Evolutionary conservation across 2,113 vertebrate genomes (phyloP), one percentile per base, ranked within the genome.

Genomic region (Corvus cornix): DNA sequence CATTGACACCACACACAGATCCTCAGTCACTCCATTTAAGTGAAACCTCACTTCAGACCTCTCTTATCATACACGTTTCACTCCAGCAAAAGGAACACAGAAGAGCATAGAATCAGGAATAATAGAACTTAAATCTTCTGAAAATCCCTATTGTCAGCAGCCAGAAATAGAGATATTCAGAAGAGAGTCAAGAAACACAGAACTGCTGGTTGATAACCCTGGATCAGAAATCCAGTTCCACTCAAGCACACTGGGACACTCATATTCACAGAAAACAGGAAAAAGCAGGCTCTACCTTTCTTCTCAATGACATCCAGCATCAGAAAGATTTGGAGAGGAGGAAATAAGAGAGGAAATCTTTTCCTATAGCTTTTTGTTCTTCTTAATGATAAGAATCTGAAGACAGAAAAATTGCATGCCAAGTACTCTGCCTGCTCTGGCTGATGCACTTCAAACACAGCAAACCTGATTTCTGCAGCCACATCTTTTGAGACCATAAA

Each of bases 281-380:
- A 88, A 94, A 96, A 83, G 30, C 85, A 93, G 79, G 85, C 82
- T 96, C 90, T 93, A 53, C 92, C 92, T 89, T 92, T 90, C 85
- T 93, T 89, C 94, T 93, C 90, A 85, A 83, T 37, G 88, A 93
- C 81, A 87, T 93, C 94, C 92, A 93, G 81, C 93, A 91, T 63
- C 93, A 90, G 58, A 96, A 83, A 94, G 72, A 88, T 66, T 58
- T 93, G 94, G 88, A 96, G 78, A 94, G 90, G 82, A 96, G 82
- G 85, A 92, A 92, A 83, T 83, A 83, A 95, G 78, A 96, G 87
- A 94, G 92, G 85, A 83, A 93, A 85, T 77, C 78, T 96, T 90
- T 90, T 93, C 83, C 70, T 93, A 73, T 87, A 76, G 75, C 72
- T 93, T 94, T 91, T 93, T 94, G 88, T 83, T 95, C 82, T 94